Evolutionary conservation across 2,113 vertebrate genomes (phyloP).

Genomic region (Athene cunicularia): DNA sequence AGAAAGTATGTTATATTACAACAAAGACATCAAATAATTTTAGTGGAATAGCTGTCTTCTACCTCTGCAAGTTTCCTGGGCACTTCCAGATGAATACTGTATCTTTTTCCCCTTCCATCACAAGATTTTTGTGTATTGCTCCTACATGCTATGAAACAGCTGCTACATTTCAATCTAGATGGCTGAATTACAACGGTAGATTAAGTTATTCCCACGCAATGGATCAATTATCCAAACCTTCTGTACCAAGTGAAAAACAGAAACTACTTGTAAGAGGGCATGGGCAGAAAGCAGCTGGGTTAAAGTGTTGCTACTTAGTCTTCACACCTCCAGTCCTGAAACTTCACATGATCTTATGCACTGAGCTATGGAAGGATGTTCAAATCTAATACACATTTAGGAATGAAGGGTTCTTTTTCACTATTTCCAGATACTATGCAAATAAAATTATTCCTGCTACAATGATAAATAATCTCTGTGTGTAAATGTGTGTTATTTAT

Average conservation of each 20-base stretch:
- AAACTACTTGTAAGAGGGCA: not conserved
- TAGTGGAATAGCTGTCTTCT: slow-evolving; percentile 21
- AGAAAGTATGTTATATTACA: slow-evolving; percentile 62
- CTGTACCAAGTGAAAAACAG: not conserved
- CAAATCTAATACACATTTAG: not conserved
- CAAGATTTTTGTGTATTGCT: not conserved
- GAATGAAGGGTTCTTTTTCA: not conserved
- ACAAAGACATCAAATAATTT: slow-evolving; percentile 72
- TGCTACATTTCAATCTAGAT: slow-evolving; percentile 15
- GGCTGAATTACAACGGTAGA: slow-evolving; percentile 6
- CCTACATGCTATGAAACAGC: not conserved
- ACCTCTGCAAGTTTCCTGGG: slow-evolving; percentile 30
- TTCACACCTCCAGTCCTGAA: not conserved
- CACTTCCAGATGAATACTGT: not conserved
- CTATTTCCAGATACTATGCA: not conserved
- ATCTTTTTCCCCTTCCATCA: not conserved
- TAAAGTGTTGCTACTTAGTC: not conserved
- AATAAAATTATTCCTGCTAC: not conserved
- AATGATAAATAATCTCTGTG: not conserved
- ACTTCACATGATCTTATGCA: not conserved
- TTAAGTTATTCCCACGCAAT: not conserved
- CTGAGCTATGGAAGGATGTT: not conserved
- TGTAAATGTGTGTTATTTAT: not conserved
- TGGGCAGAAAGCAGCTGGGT: not conserved
- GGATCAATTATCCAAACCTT: not conserved